Conservation (phyloP, 2,797 vertebrate genomes). For the Pangasius macronema region DNA sequence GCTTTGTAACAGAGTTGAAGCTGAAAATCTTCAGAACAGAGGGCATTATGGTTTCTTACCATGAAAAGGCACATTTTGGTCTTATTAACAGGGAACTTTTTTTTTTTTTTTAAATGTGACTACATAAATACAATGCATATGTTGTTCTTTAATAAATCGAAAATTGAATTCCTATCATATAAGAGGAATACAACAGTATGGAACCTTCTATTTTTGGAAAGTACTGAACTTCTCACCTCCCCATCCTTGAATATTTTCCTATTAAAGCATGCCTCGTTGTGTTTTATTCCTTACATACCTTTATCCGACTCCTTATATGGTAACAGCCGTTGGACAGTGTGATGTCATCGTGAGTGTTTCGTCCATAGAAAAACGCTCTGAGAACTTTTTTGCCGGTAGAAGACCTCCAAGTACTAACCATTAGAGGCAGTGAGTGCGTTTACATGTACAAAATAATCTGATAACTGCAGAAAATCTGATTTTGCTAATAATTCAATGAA, state of each 20-base stretch:
- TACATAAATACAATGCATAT: neutral
- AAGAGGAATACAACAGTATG: neutral
- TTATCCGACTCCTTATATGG: neutral
- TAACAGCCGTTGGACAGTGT: neutral
- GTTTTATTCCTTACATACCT: neutral
- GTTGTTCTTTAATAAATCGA: neutral
- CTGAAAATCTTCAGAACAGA: neutral
- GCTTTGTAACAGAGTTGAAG: neutral
- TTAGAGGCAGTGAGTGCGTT: constrained; percentile 10
- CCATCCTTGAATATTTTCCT: neutral
- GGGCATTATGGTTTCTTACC: neutral
- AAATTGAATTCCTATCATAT: neutral
- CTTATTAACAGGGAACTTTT: neutral
- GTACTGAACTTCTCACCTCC: neutral
- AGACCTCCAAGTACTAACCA: neutral
- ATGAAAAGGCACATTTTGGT: neutral
- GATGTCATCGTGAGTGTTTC: neutral
- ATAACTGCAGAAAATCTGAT: constrained; percentile 10
- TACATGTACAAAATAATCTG: constrained; percentile 27
- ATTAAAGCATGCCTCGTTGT: neutral
- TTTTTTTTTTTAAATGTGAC: neutral
- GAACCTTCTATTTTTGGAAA: neutral
- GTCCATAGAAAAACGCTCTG: neutral
- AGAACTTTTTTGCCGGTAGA: neutral
- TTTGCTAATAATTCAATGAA: constrained; percentile 33